A percentile compares a stretch with the other conserved stretches of the same genome.
These are phyloP conservation scores for Busseola fusca DNA, from an alignment of 2,888 invertebrate genomes.

Conservation along the genomic window DNA sequence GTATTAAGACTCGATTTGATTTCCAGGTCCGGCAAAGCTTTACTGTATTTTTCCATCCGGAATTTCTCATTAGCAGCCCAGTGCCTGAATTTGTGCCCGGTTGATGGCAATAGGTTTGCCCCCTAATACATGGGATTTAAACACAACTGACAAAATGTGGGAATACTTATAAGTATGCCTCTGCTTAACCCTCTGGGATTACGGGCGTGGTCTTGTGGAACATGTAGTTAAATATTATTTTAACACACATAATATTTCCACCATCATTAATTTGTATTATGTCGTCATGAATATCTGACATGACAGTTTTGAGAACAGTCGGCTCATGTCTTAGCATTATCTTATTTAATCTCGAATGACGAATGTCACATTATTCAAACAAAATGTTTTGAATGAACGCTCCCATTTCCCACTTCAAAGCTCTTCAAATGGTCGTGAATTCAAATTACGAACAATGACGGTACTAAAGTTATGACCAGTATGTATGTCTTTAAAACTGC, in stretches of 20 bases:
- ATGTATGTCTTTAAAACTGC: background rate
- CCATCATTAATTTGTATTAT: slow-evolving; percentile 3
- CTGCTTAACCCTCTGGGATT: background rate
- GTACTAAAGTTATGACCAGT: background rate
- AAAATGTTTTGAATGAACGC: slow-evolving; percentile 2
- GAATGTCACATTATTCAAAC: background rate
- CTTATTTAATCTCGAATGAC: slow-evolving; percentile 5
- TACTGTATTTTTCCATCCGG: background rate
- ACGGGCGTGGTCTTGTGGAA: too few relatives aligned
- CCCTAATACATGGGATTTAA: background rate
- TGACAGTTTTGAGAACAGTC: slow-evolving; percentile 6
- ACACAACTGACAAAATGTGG: background rate
- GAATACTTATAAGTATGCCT: background rate
- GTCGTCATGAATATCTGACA: slow-evolving; percentile 3
- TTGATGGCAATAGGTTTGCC: background rate
- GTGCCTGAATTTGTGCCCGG: background rate
- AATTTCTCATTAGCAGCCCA: background rate
- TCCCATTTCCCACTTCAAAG: background rate
- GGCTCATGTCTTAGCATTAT: slow-evolving; percentile 3
- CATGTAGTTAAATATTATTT: background rate
- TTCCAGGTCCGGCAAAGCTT: background rate
- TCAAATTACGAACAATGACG: background rate
- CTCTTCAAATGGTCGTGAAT: background rate
- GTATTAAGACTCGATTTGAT: background rate
- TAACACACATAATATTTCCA: background rate